Evolutionary conservation across 2,797 vertebrate genomes (phyloP).

Genomic region (Diglossa cyanea): DNA sequence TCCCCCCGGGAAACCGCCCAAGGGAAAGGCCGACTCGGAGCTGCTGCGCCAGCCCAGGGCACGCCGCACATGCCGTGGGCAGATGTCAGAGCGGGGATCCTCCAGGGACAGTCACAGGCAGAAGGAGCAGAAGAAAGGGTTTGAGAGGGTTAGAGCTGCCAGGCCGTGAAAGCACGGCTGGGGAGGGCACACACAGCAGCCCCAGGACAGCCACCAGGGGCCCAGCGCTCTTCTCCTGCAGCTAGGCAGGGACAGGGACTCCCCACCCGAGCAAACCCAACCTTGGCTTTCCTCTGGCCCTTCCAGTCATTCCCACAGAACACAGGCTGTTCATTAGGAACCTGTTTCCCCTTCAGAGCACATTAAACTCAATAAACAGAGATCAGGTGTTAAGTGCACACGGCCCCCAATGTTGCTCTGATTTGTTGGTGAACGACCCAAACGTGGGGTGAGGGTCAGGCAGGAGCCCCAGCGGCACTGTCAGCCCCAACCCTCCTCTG

Average conservation of each 20-base stretch:
- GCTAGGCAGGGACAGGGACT: background rate
- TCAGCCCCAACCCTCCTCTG: background rate
- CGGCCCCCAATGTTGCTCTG: fast-evolving
- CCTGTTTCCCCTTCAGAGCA: background rate
- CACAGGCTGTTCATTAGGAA: background rate
- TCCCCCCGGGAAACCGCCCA: background rate
- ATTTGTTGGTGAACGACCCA: background rate
- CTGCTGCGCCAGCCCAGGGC: background rate
- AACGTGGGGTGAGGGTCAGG: background rate
- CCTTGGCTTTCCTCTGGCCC: background rate
- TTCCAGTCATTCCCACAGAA: background rate
- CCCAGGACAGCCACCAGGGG: fast-evolving
- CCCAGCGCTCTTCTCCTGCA: background rate
- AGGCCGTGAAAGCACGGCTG: fast-evolving
- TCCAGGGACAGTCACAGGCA: background rate
- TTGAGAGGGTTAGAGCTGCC: background rate
- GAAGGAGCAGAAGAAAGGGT: background rate
- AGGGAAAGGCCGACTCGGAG: background rate
- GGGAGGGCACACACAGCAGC: background rate
- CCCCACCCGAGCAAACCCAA: background rate
- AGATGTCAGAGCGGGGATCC: background rate
- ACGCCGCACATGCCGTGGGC: fast-evolving
- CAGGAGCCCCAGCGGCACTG: background rate
- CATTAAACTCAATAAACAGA: background rate
- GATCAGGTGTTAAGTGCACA: background rate